A percentile compares a stretch with the other conserved stretches of the same genome.
Evolutionary conservation across 2,888 invertebrate species (phyloP).

Genomic region (Oithona nana): DNA sequence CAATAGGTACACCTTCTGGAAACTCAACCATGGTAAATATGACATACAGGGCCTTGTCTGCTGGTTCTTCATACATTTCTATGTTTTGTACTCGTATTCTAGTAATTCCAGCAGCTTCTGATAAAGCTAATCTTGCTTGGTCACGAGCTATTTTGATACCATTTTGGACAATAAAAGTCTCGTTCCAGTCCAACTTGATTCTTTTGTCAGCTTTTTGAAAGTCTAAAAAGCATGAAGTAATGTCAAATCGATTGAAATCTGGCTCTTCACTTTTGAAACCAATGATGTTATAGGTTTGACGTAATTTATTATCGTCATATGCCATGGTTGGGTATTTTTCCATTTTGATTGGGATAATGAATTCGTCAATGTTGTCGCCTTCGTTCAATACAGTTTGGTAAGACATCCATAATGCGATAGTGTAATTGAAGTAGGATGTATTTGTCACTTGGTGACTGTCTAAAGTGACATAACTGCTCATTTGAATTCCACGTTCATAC

Average conservation of each 20-base stretch:
- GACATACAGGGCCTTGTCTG: not conserved
- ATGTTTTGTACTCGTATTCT: constrained; percentile 1
- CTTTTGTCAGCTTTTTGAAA: not conserved
- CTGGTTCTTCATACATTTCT: not conserved
- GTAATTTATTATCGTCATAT: too few relatives aligned
- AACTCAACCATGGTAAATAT: not conserved
- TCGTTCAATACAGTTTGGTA: too few relatives aligned
- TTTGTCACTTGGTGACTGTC: too few relatives aligned
- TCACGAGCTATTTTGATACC: not conserved
- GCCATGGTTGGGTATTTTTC: too few relatives aligned
- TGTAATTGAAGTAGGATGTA: too few relatives aligned
- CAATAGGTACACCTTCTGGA: not conserved
- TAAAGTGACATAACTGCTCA: not conserved
- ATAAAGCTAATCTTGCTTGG: not conserved
- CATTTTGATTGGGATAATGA: too few relatives aligned
- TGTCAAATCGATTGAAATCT: not conserved
- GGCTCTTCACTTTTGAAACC: not conserved
- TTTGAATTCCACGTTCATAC: not conserved
- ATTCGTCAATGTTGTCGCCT: too few relatives aligned
- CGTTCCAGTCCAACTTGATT: not conserved
- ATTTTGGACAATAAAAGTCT: not conserved
- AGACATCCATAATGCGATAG: too few relatives aligned
- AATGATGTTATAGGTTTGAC: not conserved
- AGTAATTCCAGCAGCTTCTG: not conserved
- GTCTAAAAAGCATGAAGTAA: not conserved